Base-by-base conservation (phyloP, 1,140 invertebrate species). In the Andrena cerasifolii region DNA sequence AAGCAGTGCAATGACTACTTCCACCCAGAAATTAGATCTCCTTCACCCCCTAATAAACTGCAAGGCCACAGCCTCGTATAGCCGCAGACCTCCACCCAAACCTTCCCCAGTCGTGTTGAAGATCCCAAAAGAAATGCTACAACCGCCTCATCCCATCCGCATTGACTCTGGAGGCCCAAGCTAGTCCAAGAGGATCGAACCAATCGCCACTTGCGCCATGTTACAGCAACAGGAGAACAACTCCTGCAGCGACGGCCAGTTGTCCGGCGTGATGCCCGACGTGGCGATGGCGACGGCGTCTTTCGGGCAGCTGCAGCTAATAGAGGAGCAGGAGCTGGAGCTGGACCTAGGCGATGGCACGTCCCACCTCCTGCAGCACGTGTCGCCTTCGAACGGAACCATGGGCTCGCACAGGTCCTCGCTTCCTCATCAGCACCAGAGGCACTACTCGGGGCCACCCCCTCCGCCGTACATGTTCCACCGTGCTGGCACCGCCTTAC, bases 251-350 rank as follows among this genome's bases (percentile, higher is more conserved):
- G 95, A 96, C 65, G 95, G 95, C 33, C 95, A 96, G 84, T 91
- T 97, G 45, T 97, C 96, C 62, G 96, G 96, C 79, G 95, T 96
- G 84, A 97, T 97, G 95, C 97, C 97, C 2, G 97, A 97, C 90
- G 96, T 97, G 59, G 96, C 97, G n/a, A 96, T 97, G 96, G 96
- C 96, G 43, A 97, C 96, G 0, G 94, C 95, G 3, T 96, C 96
- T 0, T 93, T 97, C 51, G 94, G 94, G 16, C 95, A 95, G 77
- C 92, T 96, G 62, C 95, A 95, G 84, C 90, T 97, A 54, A 95
- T 96, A 80, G 94, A 94, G 82, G 94, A 94, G 68, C 94, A 93
- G 79, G 94, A 95, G 85, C 93, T 93, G 78, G 94, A 95, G 85
- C 91, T 97, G 79, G 96, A 97, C 92, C 93, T 97, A 76, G 96